Percentiles rank a stretch among this genome's conserved stretches.
Conservation (phyloP, 2,113 vertebrate species). For the Terrapene triunguis region DNA sequence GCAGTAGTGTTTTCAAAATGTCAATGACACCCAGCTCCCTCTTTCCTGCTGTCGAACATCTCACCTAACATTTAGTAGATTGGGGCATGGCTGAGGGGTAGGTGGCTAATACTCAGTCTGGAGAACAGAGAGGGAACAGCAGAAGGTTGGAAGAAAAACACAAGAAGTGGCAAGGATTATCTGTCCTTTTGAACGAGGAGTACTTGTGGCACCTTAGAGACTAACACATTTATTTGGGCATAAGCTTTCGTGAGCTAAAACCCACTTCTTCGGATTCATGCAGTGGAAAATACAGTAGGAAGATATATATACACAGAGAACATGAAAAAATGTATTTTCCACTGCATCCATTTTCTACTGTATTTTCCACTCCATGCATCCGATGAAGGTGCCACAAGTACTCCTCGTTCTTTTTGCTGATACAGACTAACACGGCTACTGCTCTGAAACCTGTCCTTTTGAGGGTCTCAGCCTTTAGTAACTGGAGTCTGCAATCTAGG, state of each 20-base stretch:
- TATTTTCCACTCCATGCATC: too few species aligned
- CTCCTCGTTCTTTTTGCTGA: too few species aligned
- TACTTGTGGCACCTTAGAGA: too few species aligned
- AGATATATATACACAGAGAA: too few species aligned
- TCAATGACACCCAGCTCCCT: not conserved
- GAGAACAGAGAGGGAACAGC: not conserved
- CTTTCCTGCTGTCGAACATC: not conserved
- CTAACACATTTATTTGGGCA: too few species aligned
- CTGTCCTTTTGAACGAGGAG: not conserved
- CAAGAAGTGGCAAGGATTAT: not conserved
- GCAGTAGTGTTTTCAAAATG: not conserved
- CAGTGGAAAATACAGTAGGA: too few species aligned
- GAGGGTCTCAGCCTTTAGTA: not conserved
- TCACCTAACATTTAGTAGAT: not conserved
- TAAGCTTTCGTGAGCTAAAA: too few species aligned
- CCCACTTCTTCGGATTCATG: too few species aligned
- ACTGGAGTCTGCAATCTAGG: not conserved
- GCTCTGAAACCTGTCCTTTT: not conserved
- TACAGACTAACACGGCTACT: too few species aligned
- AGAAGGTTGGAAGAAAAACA: not conserved
- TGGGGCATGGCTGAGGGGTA: not conserved
- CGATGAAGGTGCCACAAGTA: too few species aligned
- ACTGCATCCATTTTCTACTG: too few species aligned
- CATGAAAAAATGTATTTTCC: too few species aligned
- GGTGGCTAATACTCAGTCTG: not conserved